Evolutionary conservation across 2,888 invertebrate species (phyloP).

Genomic region (Unio pictorum): DNA sequence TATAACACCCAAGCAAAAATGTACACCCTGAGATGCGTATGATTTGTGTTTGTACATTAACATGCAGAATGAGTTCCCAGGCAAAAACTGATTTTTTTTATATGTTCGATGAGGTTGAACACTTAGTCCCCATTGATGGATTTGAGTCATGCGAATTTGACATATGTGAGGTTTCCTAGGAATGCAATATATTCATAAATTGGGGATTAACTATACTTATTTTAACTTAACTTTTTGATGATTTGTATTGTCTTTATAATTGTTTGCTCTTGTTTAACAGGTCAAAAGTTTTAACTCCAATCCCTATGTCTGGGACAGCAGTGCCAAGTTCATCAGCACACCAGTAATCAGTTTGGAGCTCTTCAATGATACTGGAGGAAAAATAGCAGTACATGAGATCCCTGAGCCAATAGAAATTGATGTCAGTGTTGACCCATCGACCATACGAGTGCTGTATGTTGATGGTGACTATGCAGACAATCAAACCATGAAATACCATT

Average conservation of each 20-base stretch:
- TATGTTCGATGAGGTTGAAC: too few relatives aligned
- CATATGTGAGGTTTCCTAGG: too few relatives aligned
- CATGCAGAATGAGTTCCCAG: too few relatives aligned
- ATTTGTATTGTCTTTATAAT: neutral
- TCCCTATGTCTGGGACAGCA: slow-evolving; percentile 47
- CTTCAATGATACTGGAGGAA: slow-evolving; percentile 31
- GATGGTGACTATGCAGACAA: slow-evolving; percentile 6
- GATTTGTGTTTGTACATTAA: too few relatives aligned
- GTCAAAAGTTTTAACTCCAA: slow-evolving; percentile 39
- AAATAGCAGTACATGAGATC: slow-evolving; percentile 33
- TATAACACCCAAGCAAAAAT: too few relatives aligned
- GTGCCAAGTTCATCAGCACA: slow-evolving; percentile 38
- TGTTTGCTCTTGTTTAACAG: slow-evolving; percentile 17
- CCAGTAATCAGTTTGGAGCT: slow-evolving; percentile 43
- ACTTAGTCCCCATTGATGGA: too few relatives aligned
- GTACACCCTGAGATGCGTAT: too few relatives aligned
- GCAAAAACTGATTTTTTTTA: too few relatives aligned
- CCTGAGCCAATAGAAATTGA: slow-evolving; percentile 38
- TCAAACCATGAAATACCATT: slow-evolving; percentile 25
- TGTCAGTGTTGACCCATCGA: slow-evolving; percentile 21
- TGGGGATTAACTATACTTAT: too few relatives aligned
- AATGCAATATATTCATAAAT: too few relatives aligned
- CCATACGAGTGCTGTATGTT: neutral
- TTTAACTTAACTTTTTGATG: too few relatives aligned
- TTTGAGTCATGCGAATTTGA: too few relatives aligned